These are phyloP conservation scores for Polyploca ridens DNA, from an alignment of 2,888 invertebrate species.

Conservation along the genomic window DNA sequence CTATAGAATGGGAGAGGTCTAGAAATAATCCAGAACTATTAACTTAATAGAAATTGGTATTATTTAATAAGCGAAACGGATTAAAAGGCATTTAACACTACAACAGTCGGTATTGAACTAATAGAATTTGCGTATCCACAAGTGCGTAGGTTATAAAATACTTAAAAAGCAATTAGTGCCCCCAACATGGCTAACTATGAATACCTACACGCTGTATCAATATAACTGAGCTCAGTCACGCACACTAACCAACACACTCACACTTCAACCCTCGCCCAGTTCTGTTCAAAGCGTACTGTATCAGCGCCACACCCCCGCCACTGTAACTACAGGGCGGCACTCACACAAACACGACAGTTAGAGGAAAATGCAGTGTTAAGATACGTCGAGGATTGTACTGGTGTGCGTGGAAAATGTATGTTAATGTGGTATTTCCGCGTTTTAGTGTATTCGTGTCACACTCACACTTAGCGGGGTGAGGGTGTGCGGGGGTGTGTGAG, in stretches of 20 bases:
- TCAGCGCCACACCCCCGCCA: constrained; percentile 74
- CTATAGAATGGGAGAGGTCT: too few relatives aligned
- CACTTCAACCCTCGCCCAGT: constrained; percentile 48
- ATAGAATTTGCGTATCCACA: too few relatives aligned
- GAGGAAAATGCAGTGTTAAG: constrained; percentile 55
- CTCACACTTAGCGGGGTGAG: constrained; percentile 43
- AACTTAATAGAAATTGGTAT: too few relatives aligned
- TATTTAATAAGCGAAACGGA: too few relatives aligned
- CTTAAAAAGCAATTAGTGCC: background rate
- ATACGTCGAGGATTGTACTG: constrained; percentile 26
- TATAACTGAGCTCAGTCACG: constrained; percentile 39
- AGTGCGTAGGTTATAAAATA: too few relatives aligned
- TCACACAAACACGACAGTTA: constrained; percentile 51
- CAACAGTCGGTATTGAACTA: too few relatives aligned
- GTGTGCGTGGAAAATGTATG: constrained; percentile 75
- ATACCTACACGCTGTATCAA: constrained; percentile 41
- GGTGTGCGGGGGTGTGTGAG: constrained; percentile 20
- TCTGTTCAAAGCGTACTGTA: constrained; percentile 45
- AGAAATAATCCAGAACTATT: too few relatives aligned
- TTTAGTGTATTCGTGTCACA: constrained; percentile 69
- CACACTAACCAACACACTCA: constrained; percentile 35
- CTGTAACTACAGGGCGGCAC: constrained; percentile 70
- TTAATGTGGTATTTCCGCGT: constrained; percentile 80
- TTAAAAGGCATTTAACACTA: too few relatives aligned
- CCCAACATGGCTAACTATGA: background rate